A percentile compares a stretch with the other conserved stretches of the same genome.
Conservation (phyloP, 2,113 vertebrate genomes). For the Elephantulus edwardii region DNA sequence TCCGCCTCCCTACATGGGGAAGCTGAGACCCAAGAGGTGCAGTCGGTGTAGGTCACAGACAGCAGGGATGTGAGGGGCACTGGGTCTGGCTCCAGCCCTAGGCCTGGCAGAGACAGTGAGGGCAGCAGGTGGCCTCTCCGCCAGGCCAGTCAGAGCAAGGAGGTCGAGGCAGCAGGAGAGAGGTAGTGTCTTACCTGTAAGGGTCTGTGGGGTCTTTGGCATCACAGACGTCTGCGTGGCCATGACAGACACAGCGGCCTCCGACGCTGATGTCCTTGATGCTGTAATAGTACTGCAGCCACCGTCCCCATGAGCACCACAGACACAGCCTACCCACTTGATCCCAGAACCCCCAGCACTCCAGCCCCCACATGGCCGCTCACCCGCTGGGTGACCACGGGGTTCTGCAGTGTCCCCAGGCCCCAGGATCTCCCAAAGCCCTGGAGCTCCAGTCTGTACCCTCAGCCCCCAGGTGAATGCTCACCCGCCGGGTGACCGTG, state of each 20-base stretch:
- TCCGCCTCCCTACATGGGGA: accelerated
- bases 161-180: background rate
- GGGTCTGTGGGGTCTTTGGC: slow-evolving; percentile 92
- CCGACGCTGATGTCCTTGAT: slow-evolving; percentile 99
- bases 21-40: background rate
- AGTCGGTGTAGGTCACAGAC: background rate
- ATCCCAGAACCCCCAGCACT: background rate
- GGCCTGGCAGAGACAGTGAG: accelerated
- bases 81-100: background rate
- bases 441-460: accelerated
- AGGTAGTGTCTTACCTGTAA: slow-evolving; percentile 87
- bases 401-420: slow-evolving; percentile 89
- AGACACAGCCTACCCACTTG: too few relatives aligned
- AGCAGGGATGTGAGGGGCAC: accelerated
- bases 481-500: slow-evolving; percentile 97
- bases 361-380: slow-evolving; percentile 20
- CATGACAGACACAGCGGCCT: slow-evolving; percentile 97
- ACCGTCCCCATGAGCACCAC: background rate
- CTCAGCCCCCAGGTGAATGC: background rate
- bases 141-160: too few relatives aligned
- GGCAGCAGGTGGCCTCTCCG: accelerated
- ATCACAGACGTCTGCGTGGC: slow-evolving; percentile 95
- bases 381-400: slow-evolving; percentile 97
- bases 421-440: too few relatives aligned
- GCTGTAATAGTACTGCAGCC: slow-evolving; percentile 95